Base-by-base conservation (phyloP, 2,113 vertebrate genomes). In the Eolophus roseicapilla region DNA sequence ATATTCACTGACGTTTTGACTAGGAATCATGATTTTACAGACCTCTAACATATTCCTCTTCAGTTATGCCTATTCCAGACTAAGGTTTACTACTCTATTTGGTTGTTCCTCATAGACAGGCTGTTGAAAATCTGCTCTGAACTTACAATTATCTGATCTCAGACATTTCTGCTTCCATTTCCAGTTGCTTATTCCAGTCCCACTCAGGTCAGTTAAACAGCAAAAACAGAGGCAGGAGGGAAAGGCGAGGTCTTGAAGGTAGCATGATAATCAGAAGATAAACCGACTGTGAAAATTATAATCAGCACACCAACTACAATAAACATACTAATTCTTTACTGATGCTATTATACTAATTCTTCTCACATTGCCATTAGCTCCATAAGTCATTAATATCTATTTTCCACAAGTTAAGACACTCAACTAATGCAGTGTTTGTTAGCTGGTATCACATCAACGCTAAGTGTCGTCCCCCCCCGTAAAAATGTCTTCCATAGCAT, bases 401-500 rank as follows among this genome's bases (percentile, higher is more conserved):
- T 96, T 88, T 59, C 37, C 65, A 76, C 28, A 79, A 90, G 43
- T 78, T 90, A 41, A 65, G 41, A 43, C 46, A 46, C 53, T 75
- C 52, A 29, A 78, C 27, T 78, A 90, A 81, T 31, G 17, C 39
- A 50, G 41, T 73, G 83, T 91, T 64, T 87, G 44, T 85, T 91
- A 77, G 69, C 23, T 92, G 65, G 17, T 76, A 47, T 76, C 60
- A 82, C 47, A 90, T 28, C 19, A 82, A 87, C 55, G 94, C 33
- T 19, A 41, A 63, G 81, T 39, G 92, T 25, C 23, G 93, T 53
- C 12, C 39, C 88, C 77, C 89, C 92, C 93, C 24, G 41, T 76
- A 96, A 96, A 97, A 97, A 92, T 81, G 55, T 33, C 90, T 94
- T 69, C 79, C 69, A 96, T 88, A 64, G 78, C 92, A 60, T 94